phyloP scores from a whole-genome alignment of 2,797 vertebrate genomes.

The Paramormyrops hopkinsi region DNA sequence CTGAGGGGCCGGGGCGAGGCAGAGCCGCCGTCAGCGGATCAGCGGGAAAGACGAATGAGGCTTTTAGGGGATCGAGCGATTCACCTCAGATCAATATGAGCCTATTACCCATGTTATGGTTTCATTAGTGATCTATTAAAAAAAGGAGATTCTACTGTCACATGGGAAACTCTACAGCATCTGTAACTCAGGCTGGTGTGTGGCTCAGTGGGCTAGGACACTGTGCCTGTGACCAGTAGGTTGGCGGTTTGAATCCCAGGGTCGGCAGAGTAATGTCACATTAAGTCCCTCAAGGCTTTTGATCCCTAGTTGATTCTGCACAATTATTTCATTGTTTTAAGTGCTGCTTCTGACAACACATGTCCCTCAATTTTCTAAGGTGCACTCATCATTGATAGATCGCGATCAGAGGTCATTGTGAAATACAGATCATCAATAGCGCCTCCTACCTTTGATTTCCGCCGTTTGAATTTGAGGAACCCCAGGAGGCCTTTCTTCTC shows the following conservation, averaged over 20 bases:
- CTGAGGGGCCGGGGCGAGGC: background rate
- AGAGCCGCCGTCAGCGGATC: background rate
- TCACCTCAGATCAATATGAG: background rate
- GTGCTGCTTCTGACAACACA: background rate
- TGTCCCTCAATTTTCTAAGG: background rate
- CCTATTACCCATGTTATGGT: background rate
- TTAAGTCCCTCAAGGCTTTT: background rate
- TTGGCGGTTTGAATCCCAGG: background rate
- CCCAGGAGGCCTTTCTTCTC: conserved; percentile 82
- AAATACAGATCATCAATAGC: background rate
- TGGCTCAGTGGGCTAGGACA: background rate
- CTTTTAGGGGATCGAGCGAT: background rate
- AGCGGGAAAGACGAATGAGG: background rate
- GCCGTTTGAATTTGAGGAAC: conserved; percentile 74
- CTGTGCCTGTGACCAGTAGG: background rate
- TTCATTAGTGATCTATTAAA: background rate
- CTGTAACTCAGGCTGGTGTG: background rate
- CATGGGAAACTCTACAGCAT: background rate
- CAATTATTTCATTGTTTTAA: background rate
- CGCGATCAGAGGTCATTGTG: background rate
- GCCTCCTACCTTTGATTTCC: conserved; percentile 74
- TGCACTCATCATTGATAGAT: background rate
- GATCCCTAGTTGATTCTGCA: background rate
- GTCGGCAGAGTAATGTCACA: background rate
- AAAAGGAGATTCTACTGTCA: background rate